Evolutionary conservation across 2,888 invertebrate species (phyloP).

Genomic region (Phragmatobia fuliginosa): DNA sequence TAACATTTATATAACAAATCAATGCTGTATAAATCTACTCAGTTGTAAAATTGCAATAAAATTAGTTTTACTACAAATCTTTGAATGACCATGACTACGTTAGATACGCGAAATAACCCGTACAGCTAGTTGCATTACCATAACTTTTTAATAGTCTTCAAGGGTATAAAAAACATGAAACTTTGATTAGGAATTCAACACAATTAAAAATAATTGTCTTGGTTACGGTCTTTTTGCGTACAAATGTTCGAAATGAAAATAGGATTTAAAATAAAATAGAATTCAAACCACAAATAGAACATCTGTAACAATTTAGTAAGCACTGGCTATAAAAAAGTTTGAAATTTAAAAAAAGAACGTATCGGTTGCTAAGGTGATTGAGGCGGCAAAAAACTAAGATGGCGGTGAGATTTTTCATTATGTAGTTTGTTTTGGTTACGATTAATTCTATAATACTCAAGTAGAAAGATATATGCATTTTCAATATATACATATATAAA

Average conservation of each 20-base stretch:
- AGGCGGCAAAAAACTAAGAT: not conserved
- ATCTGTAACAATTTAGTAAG: not conserved
- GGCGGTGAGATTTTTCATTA: conserved; percentile 20
- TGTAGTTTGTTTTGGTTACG: conserved; percentile 13
- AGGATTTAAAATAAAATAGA: not conserved
- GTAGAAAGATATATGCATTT: conserved; percentile 25
- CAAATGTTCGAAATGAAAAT: conserved; percentile 1
- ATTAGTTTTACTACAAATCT: conserved; percentile 14
- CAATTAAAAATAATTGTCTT: conserved; percentile 12
- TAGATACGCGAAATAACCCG: conserved; percentile 24
- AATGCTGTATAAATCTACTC: not conserved
- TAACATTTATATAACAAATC: not conserved
- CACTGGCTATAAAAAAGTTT: not conserved
- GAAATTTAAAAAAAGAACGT: conserved; percentile 1
- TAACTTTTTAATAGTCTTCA: conserved; percentile 24
- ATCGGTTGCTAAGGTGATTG: not conserved
- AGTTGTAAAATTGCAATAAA: not conserved
- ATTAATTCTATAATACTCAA: conserved; percentile 28
- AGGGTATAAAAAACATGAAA: conserved; percentile 22
- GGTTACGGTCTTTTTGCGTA: conserved; percentile 15
- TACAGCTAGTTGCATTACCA: conserved; percentile 21
- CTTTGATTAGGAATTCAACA: conserved; percentile 14
- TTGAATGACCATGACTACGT: conserved; percentile 23
- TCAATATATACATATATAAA: conserved; percentile 7
- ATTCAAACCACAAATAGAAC: not conserved